phyloP scores from a whole-genome alignment of 35 echinoderm and acorn worm species.

The Hemicentrotus pulcherrimus region DNA sequence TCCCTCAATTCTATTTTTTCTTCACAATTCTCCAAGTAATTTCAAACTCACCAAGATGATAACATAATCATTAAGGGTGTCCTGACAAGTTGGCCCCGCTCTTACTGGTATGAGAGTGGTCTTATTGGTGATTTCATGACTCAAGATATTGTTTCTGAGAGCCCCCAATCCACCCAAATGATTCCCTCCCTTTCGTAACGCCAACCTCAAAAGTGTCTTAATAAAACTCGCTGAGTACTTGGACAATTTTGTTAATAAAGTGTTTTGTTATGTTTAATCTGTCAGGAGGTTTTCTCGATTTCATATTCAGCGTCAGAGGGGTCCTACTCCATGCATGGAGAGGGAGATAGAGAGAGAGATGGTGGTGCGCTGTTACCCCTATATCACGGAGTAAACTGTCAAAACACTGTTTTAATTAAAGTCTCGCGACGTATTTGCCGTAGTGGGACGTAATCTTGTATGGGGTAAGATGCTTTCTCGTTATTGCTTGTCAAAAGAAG shows the following conservation, averaged over 20 bases:
- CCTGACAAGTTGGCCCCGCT: background rate
- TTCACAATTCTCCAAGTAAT: background rate
- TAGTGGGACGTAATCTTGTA: slow-evolving; percentile 35
- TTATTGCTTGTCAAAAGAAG: slow-evolving; percentile 50
- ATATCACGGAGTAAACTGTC: slow-evolving; percentile 42
- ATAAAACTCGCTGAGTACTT: slow-evolving; percentile 26
- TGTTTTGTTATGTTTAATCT: slow-evolving; percentile 49
- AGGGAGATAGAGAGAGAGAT: slow-evolving; percentile 6
- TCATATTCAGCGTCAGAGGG: slow-evolving; percentile 24
- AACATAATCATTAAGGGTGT: background rate
- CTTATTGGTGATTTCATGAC: background rate
- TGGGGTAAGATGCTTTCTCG: slow-evolving; percentile 23
- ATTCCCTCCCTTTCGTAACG: background rate
- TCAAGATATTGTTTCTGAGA: slow-evolving; percentile 28
- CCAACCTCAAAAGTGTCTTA: slow-evolving; percentile 6
- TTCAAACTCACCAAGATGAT: background rate
- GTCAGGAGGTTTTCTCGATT: slow-evolving; percentile 32
- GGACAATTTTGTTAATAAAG: slow-evolving; percentile 39
- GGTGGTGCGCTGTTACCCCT: slow-evolving; percentile 27
- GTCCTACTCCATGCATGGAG: background rate
- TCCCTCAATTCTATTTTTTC: background rate
- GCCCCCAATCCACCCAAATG: background rate
- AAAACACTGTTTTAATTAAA: slow-evolving; percentile 54
- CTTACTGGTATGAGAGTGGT: background rate
- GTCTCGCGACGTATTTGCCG: slow-evolving; percentile 43